Evolutionary conservation across 2,797 vertebrate species (phyloP).

Genomic region (Peromyscus melanophrys): DNA sequence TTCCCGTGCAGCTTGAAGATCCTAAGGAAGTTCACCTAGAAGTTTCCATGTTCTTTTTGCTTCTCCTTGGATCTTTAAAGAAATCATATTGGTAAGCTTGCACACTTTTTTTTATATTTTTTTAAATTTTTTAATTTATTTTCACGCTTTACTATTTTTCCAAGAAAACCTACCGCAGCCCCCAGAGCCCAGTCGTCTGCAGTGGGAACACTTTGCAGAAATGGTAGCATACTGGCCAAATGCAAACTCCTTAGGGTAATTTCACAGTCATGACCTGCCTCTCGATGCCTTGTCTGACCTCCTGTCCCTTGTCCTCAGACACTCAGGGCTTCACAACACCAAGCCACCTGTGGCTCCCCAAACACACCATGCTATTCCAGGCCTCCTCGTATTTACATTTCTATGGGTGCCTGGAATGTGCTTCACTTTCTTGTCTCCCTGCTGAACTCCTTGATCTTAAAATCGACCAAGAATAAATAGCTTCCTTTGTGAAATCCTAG

Average conservation of each 20-base stretch:
- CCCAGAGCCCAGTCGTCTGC: not conserved
- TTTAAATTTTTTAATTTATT: too few relatives aligned
- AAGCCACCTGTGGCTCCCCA: not conserved
- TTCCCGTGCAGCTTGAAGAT: not conserved
- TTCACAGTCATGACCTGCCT: not conserved
- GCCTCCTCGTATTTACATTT: not conserved
- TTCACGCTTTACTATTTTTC: not conserved
- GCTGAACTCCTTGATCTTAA: constrained; percentile 35
- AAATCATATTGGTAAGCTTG: constrained; percentile 2
- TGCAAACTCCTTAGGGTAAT: not conserved
- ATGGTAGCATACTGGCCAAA: not conserved
- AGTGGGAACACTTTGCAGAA: not conserved
- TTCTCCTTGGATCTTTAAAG: not conserved
- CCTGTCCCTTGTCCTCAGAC: not conserved
- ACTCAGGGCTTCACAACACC: not conserved
- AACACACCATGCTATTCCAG: not conserved
- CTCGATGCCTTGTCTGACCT: not conserved
- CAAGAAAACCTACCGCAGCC: not conserved
- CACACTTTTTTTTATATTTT: not conserved
- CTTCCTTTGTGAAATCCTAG: constrained; percentile 22
- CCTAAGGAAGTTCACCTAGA: not conserved
- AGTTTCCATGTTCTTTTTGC: not conserved
- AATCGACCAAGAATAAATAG: not conserved
- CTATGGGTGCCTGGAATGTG: not conserved
- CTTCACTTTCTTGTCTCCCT: not conserved